These are phyloP conservation scores for Kryptolebias marmoratus DNA, from an alignment of 2,113 vertebrate species.

Conservation along the genomic window DNA sequence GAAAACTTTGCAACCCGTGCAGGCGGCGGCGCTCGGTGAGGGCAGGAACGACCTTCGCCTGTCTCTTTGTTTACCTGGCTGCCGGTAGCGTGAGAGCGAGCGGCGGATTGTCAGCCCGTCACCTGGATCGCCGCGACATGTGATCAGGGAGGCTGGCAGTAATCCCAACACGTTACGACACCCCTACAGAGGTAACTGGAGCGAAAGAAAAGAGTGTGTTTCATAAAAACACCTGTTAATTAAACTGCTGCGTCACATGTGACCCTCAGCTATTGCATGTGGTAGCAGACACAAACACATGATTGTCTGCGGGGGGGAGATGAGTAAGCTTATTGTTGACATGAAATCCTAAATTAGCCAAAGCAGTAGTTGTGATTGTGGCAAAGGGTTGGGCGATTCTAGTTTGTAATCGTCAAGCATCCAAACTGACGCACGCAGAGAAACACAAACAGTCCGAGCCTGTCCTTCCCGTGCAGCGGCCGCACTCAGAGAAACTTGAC, in stretches of 20 bases:
- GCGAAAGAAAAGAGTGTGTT: neutral
- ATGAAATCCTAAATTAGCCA: no score
- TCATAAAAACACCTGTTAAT: no score
- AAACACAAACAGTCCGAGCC: constrained; percentile 24
- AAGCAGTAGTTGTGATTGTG: no score
- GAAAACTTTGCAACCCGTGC: no score
- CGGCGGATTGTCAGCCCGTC: constrained; percentile 66
- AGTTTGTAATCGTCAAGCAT: neutral
- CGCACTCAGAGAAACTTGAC: constrained; percentile 36
- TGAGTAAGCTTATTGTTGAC: no score
- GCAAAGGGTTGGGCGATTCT: no score
- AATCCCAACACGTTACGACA: constrained; percentile 57
- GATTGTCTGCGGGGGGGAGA: no score
- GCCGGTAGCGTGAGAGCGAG: constrained; percentile 23
- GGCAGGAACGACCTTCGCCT: constrained; percentile 33
- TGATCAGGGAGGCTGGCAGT: constrained; percentile 54
- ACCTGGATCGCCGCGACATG: constrained; percentile 72
- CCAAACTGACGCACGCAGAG: constrained; percentile 17
- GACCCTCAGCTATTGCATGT: no score
- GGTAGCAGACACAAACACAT: neutral
- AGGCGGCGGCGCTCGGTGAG: no score
- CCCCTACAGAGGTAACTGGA: neutral
- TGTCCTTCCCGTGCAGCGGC: constrained; percentile 34
- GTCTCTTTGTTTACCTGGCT: constrained; percentile 54
- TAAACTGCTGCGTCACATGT: no score